Evolutionary conservation across 1,140 invertebrate genomes (phyloP).

Genomic region (Trachelipus rathkii): DNA sequence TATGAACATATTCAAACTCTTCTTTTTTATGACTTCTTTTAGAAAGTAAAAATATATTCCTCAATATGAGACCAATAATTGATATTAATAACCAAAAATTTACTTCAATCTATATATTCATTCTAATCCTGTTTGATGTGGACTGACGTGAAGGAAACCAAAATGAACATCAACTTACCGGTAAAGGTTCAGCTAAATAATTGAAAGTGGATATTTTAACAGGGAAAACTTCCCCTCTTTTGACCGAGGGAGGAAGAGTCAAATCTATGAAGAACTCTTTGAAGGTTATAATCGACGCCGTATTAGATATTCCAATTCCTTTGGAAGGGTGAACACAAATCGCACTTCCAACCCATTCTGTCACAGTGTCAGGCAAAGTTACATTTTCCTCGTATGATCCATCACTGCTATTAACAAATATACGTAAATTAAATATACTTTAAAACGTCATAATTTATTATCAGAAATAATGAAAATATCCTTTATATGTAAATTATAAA

Average conservation of each 20-base stretch:
- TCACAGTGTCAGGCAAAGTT: slow-evolving; percentile 66
- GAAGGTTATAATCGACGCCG: slow-evolving; percentile 59
- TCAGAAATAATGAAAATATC: too few species aligned
- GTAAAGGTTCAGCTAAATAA: slow-evolving; percentile 61
- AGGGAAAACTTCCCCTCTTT: slow-evolving; percentile 63
- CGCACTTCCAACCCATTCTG: slow-evolving; percentile 66
- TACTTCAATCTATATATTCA: too few species aligned
- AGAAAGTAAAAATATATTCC: too few species aligned
- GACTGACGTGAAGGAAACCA: too few species aligned
- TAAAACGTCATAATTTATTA: too few species aligned
- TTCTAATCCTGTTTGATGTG: too few species aligned
- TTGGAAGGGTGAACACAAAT: slow-evolving; percentile 61
- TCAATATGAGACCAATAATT: too few species aligned
- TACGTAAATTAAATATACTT: too few species aligned
- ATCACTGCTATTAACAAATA: background rate
- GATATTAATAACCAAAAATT: too few species aligned
- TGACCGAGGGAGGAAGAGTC: slow-evolving; percentile 65
- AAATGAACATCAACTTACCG: slow-evolving; percentile 51
- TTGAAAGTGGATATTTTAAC: slow-evolving; percentile 68
- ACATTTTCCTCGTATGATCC: slow-evolving; percentile 46
- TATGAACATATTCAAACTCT: too few species aligned
- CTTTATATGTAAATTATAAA: too few species aligned
- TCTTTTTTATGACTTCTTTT: too few species aligned
- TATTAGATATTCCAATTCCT: slow-evolving; percentile 61
- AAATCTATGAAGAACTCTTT: slow-evolving; percentile 69